Base-by-base conservation (phyloP, 2,113 vertebrate species). In the Trinectes maculatus region DNA sequence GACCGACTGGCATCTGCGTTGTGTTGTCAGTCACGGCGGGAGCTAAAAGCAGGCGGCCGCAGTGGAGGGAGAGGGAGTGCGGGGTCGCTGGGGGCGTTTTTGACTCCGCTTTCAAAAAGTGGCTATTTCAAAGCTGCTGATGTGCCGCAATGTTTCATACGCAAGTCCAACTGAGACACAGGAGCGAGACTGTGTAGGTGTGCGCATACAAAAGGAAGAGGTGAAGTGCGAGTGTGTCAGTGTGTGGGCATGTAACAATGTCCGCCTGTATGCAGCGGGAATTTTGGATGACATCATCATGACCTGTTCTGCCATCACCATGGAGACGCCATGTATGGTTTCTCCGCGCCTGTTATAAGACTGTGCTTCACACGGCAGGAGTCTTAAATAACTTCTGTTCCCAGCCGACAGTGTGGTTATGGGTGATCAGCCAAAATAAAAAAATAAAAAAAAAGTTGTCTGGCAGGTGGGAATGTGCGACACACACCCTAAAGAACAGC, bases 391-490 rank as follows among this genome's bases (percentile, higher is more conserved):
- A 67, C 61, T 71, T 44, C 6, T 3, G 26, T 57, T 58, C 33
- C 25, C 3, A 10, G 36, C 47, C 58, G 24, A 37, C 29, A 16
- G 42, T 18, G 5, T 31, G 18, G 18, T 36, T 22, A 54, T 11
- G 18, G 29, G 43, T 43, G 68, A 85, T 85, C 67, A 82, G 71
- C 67, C 43, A 34, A 51, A 21, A 69, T 26, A 54, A 64, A 73
- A 34, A 34, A 13, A 37, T 3, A 16, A 37, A 25, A 34, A 34
- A 26, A 53, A 84, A 80, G 69, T 79, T 80, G 54, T 57, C 29
- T 73, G 61, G 68, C 79, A 86, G 72, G 80, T 84, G 82, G 83
- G 56, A 80, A 77, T 10, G 73, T 29, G 68, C 67, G 61, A 66
- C 53, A n/a, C 75, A 47, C 77, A 75, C 57, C 57, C 51, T 51